Evolutionary conservation across 37 sponge, comb jelly and placozoan species (phyloP).

Genomic region (Halisarca cf. caerulea): DNA sequence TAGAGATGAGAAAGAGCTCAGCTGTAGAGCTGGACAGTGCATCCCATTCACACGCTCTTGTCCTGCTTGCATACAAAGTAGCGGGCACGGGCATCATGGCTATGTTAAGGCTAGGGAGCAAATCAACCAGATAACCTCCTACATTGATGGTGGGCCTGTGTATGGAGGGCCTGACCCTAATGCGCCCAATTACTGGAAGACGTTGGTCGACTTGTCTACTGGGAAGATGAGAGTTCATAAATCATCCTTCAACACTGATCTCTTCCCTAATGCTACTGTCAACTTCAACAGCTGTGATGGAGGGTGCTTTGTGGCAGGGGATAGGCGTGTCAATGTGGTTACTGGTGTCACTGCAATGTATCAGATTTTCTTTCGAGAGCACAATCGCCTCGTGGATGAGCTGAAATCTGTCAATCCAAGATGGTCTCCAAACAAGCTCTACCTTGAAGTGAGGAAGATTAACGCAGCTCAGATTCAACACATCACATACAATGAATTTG

Average conservation of each 20-base stretch:
- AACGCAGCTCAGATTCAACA: conserved; percentile 65
- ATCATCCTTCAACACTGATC: not conserved
- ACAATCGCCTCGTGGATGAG: conserved; percentile 32
- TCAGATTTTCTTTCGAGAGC: conserved; percentile 36
- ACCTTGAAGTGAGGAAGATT: conserved; percentile 54
- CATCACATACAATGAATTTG: conserved; percentile 73
- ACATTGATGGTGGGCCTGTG: conserved; percentile 80
- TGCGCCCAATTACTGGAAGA: conserved; percentile 1
- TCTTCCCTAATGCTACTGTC: not conserved
- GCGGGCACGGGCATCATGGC: too few species aligned
- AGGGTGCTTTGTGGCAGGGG: conserved; percentile 34
- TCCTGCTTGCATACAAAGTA: conserved; percentile 38
- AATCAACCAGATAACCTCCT: conserved; percentile 85
- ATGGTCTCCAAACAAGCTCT: not conserved
- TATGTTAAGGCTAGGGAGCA: conserved; percentile 54
- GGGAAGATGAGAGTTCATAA: not conserved
- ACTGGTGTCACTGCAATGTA: conserved; percentile 35
- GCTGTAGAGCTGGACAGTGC: conserved; percentile 40
- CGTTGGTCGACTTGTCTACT: conserved; percentile 2
- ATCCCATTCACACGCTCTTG: conserved; percentile 60
- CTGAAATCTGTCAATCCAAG: not conserved
- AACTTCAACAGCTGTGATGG: not conserved
- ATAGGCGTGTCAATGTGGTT: conserved; percentile 19
- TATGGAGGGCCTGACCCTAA: conserved; percentile 67
- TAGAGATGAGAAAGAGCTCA: conserved; percentile 42